Base-by-base conservation (phyloP, 2,113 vertebrate species). In the Cacatua alba region DNA sequence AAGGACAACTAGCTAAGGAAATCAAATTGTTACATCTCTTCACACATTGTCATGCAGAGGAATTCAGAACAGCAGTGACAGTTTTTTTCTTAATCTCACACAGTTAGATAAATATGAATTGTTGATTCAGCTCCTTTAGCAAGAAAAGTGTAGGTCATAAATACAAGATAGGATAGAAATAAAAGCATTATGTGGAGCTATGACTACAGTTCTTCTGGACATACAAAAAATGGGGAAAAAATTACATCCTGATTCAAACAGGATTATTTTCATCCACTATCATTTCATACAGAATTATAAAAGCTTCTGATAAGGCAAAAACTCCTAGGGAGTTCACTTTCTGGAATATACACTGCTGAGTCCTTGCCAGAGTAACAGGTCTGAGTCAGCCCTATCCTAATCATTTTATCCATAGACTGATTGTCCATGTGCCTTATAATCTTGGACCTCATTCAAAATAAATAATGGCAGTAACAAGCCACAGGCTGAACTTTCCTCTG, bases 341-440 rank as follows among this genome's bases (percentile, higher is more conserved):
- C 94, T 96, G 97, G 95, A 95, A 96, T 91, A 96, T 49, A 87
- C 64, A 89, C 88, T 93, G 65, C 90, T 86, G 89, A 97, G 43
- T 60, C 25, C 31, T 91, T 90, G 97, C 96, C 97, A 96, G 81
- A 96, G 81, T 94, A 97, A 91, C 93, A 96, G 90, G 88, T 95
- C 91, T 97, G 96, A 97, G 95, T 97, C 97, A 98, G 96, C 86
- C 94, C 59, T 94, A 92, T 84, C 88, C 93, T 97, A 96, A 96
- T 95, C 90, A 94, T 94, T 95, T 96, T 92, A 96, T 97, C 95
- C 95, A 82, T 90, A 93, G 92, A 83, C 91, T 90, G 94, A 95
- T 95, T 97, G 96, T 96, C 92, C 91, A 94, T 96, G 92, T 95
- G 94, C 89, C 90, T 97, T 97, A 94, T 85, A 94, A 97, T 83